Conservation (phyloP, 2,797 vertebrate genomes). For the Alosa sapidissima region DNA sequence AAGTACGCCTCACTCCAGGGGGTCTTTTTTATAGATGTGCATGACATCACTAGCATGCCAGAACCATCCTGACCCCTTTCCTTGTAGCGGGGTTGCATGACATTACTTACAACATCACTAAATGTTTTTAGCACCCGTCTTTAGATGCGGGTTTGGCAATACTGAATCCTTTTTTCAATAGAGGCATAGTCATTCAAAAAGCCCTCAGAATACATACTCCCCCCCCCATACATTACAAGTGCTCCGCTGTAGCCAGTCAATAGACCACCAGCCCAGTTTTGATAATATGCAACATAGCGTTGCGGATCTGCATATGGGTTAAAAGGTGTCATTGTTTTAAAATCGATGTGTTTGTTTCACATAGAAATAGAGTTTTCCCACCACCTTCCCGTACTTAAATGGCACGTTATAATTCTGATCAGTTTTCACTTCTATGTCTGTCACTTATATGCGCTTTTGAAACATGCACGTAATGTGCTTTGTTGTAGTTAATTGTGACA, state of each 20-base stretch:
- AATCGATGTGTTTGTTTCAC: neutral
- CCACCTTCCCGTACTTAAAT: constrained; percentile 14
- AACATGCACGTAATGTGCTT: neutral
- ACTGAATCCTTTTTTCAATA: neutral
- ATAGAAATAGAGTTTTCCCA: neutral
- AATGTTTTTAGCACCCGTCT: neutral
- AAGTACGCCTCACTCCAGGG: neutral
- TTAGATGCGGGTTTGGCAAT: constrained; percentile 23
- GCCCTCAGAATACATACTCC: neutral
- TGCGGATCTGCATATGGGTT: neutral
- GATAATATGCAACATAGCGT: neutral
- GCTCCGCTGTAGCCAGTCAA: neutral
- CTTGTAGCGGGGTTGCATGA: neutral
- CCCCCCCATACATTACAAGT: neutral
- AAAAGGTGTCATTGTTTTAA: neutral
- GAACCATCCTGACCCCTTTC: neutral
- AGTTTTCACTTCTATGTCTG: neutral
- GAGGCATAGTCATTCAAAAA: neutral
- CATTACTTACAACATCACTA: neutral
- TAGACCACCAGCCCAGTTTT: neutral
- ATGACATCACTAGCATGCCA: fast-evolving
- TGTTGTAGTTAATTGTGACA: neutral
- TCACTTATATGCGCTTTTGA: neutral
- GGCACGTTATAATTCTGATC: neutral
- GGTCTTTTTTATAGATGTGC: neutral